Evolutionary conservation across 1,140 invertebrate species (phyloP), one percentile per base, ranked within the genome.

Genomic region (Danaus plexippus): DNA sequence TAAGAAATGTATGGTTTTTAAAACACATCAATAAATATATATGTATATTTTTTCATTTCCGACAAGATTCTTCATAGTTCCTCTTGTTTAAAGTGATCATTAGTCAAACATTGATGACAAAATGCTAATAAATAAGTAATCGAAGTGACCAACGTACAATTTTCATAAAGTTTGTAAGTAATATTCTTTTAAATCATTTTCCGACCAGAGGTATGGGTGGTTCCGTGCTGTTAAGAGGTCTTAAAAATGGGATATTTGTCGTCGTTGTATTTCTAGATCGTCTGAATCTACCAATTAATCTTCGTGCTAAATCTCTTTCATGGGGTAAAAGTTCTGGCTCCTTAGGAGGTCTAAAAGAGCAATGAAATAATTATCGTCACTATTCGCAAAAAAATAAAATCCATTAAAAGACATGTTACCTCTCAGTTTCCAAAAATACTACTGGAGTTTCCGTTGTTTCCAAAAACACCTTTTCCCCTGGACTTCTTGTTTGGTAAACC

Each of bases 361-460:
- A 32, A 32, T 32, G 7, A 32, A 32, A 32, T 32, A 32, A 8
- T 32, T 32, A 32, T 32, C 22, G 5, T 32, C 1, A 32, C 5
- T 1, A 32, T 32, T 32, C 22, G 22, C 22, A 32, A 32, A 32
- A 32, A 32, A 32, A 22, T 22, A 2, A 32, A 32, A 32, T 6
- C 22, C 22, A 32, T 32, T 3, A 32, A 6, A 51, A 42, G 8
- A 12, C 1, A 40, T 22, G 3, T 40, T 22, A 85, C 81, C 78
- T 78, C 67, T 85, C 75, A 32, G 75, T 85, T 75, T 85, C 77
- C 47, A 85, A 66, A 22, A 85, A 43, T 9, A 83, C 66, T n/a
- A 78, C 52, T 7, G 81, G 75, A 7, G 77, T 77, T 55, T 70
- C 62, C 9, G 71, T 62, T 13, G 67, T 53, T 9, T 80, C 77